Base-by-base conservation (phyloP, 2,888 invertebrate species). In the Brachycybe producta region DNA sequence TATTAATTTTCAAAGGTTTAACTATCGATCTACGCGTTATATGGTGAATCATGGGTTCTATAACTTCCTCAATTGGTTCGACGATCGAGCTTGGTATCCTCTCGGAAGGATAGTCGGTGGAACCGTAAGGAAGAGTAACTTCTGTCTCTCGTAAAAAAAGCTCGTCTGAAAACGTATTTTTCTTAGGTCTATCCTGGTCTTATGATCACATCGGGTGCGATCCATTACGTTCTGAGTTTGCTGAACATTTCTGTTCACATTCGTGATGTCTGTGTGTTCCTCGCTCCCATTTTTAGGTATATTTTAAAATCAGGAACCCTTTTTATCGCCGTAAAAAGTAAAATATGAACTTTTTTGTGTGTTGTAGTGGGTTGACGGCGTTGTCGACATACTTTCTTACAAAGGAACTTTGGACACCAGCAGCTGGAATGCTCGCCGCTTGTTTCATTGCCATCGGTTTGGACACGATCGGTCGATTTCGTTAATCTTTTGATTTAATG, bases 1-100 rank as follows among this genome's bases (percentile, higher is more conserved):
- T 11, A 15, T 38, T 11, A 7, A 19, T 45, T 53, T 61, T 70
- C 72, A 50, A 66, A 91, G 91, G 91, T 98, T 99, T 68, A 99
- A 99, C 73, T 98, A 99, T 68, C 80, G 98, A 64, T 84, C 97
- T 1, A 98, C 98, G 5, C 94, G 94, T 17, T 91, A 95, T 66
- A 98, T 98, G 97, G 97, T 97, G 24, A 80, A 95, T 68, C 86
- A 97, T 83, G 97, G 95, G 28, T 99, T 91, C 71, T 99, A 99
- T 71, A 90, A 97, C 67, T 98, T 99, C 69, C 73, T 98, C 56
- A 99, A 99, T 70, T 99, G 98, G 98, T 99, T 99, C 67, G 98
- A 98, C 69, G 98, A 99, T 65, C 75, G 97, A 61, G 98, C 98
- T 46, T 99, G 98, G 98, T 99, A 98, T 67, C 98, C 98, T 1